phyloP scores from a whole-genome alignment of 2,113 vertebrate genomes.

The Sorex araneus region DNA sequence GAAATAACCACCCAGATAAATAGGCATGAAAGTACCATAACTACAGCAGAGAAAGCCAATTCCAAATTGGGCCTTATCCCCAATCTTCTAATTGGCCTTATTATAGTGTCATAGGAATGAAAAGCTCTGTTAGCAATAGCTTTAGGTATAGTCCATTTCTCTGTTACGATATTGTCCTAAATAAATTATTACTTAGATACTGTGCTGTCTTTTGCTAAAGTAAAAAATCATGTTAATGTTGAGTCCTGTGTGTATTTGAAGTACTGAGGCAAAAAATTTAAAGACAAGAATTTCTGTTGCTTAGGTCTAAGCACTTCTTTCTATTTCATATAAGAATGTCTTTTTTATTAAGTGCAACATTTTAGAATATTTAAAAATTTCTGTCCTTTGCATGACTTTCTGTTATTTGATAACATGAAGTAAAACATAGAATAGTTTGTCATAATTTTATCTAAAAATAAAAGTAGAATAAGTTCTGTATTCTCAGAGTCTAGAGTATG shows the following conservation, averaged over 20 bases:
- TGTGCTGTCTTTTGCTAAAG: conserved; percentile 42
- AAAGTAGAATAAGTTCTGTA: not conserved
- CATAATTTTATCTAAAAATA: conserved; percentile 1
- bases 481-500: not conserved
- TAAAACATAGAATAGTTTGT: conserved; percentile 29
- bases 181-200: conserved; percentile 59
- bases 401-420: conserved; percentile 17
- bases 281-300: conserved; percentile 65
- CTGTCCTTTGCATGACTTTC: not conserved
- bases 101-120: conserved; percentile 62
- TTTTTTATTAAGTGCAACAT: conserved; percentile 40
- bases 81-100: conserved; percentile 53
- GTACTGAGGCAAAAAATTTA: conserved; percentile 2
- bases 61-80: conserved; percentile 3
- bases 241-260: conserved; percentile 68
- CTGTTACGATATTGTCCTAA: not conserved
- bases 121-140: conserved; percentile 61
- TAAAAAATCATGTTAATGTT: conserved; percentile 67
- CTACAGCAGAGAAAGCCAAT: conserved; percentile 50
- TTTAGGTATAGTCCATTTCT: conserved; percentile 56
- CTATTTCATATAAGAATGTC: conserved; percentile 41
- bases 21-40: conserved; percentile 57
- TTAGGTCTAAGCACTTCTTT: conserved; percentile 58
- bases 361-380: conserved; percentile 54
- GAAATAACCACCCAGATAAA: conserved; percentile 71